Evolutionary conservation across 2,113 vertebrate genomes (phyloP).

Genomic region (Ramphastos sulfuratus): DNA sequence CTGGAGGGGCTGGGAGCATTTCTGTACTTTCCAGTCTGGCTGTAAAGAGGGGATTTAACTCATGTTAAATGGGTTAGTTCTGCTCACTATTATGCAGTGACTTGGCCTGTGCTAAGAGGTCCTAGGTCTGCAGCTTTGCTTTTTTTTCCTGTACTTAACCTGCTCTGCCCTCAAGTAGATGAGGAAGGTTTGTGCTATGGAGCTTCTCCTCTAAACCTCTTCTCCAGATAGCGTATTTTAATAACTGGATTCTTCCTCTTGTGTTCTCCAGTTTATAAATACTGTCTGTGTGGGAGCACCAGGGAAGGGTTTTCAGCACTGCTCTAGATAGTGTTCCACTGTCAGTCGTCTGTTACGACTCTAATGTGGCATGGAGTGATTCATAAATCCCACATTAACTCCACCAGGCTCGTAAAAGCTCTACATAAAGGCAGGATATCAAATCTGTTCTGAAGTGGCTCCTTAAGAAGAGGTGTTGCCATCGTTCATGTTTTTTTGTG

Average conservation of each 20-base stretch:
- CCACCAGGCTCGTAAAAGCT: not conserved
- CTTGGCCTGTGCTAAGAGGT: no score
- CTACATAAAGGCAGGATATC: not conserved
- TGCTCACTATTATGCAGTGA: no score
- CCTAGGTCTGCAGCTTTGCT: accelerated
- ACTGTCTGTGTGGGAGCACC: accelerated
- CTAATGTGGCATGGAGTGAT: not conserved
- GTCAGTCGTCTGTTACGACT: not conserved
- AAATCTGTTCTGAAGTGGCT: not conserved
- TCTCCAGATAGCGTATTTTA: not conserved
- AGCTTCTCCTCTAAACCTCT: accelerated
- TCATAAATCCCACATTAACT: not conserved
- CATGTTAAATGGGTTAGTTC: accelerated
- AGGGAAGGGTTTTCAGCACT: not conserved
- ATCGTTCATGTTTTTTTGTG: not conserved
- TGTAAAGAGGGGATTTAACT: not conserved
- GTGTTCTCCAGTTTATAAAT: not conserved
- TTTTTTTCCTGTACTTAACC: not conserved
- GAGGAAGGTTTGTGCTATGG: not conserved
- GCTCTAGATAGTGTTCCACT: accelerated
- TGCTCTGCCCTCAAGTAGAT: accelerated
- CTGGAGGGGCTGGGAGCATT: accelerated
- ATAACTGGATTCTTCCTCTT: accelerated
- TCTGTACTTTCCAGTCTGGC: accelerated
- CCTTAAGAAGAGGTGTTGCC: not conserved